Evolutionary conservation across 1,140 invertebrate species (phyloP).

Genomic region (Papilio aristodemus): DNA sequence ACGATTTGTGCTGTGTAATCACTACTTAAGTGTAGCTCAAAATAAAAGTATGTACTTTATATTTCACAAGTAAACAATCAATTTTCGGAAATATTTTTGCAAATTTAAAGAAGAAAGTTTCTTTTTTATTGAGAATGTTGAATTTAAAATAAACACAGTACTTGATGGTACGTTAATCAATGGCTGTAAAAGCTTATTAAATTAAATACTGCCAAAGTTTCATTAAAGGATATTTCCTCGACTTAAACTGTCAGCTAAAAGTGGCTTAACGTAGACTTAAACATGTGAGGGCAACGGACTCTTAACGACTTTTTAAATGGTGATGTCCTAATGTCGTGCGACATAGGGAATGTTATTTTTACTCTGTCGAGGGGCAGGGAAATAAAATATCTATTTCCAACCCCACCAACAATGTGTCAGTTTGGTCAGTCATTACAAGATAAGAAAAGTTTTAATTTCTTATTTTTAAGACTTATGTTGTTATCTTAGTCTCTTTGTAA

Average conservation of each 20-base stretch:
- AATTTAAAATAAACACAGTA: too few species aligned
- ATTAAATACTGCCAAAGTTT: background rate
- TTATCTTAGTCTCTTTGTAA: too few species aligned
- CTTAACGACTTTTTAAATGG: conserved; percentile 15
- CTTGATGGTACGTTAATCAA: too few species aligned
- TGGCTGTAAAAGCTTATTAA: too few species aligned
- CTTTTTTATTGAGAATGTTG: too few species aligned
- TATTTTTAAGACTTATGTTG: background rate
- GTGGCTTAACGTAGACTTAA: background rate
- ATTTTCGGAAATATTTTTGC: too few species aligned
- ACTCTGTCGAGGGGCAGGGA: background rate
- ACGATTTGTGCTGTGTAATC: too few species aligned
- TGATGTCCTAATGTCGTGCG: background rate
- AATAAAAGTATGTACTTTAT: too few species aligned
- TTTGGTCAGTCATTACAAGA: background rate
- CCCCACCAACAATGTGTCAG: background rate
- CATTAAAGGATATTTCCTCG: background rate
- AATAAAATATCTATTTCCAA: conserved; percentile 10
- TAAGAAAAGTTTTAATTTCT: background rate
- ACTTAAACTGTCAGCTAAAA: background rate
- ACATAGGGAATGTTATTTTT: conserved; percentile 1
- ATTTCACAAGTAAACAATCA: too few species aligned
- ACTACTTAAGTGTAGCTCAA: too few species aligned
- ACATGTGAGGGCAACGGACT: background rate
- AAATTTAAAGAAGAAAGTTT: too few species aligned